phyloP scores from a whole-genome alignment of 2,888 invertebrate genomes.

The Microplitis manilae region DNA sequence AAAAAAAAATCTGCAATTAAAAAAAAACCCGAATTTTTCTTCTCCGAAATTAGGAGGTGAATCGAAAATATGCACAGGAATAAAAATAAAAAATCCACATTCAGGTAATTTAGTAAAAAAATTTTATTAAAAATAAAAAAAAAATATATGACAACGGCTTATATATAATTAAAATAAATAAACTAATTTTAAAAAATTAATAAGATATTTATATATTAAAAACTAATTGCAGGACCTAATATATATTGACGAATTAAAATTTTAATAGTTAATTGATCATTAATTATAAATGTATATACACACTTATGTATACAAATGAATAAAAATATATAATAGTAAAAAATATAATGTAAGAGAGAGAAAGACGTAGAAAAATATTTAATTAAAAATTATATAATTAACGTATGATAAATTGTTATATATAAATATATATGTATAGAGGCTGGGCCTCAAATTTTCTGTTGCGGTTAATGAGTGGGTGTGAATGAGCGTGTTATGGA shows the following conservation, averaged over 20 bases:
- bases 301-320: conserved; percentile 10
- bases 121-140: too few relatives aligned
- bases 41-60: too few relatives aligned
- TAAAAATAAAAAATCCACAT: too few relatives aligned
- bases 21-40: too few relatives aligned
- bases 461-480: conserved; percentile 38
- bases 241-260: not conserved
- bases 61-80: too few relatives aligned
- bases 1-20: too few relatives aligned
- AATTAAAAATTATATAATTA: conserved; percentile 43
- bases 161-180: too few relatives aligned
- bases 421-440: conserved; percentile 38
- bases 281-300: conserved; percentile 28
- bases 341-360: not conserved
- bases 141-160: too few relatives aligned
- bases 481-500: not conserved
- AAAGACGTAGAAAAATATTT: conserved; percentile 21
- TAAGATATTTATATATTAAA: not conserved
- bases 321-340: not conserved
- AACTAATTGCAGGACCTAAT: not conserved
- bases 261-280: conserved; percentile 7
- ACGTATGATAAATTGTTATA: conserved; percentile 49
- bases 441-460: conserved; percentile 61
- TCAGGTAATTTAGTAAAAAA: too few relatives aligned
- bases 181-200: not conserved